Conservation (phyloP, 2,888 invertebrate species). For the Athrips mouffetella region DNA sequence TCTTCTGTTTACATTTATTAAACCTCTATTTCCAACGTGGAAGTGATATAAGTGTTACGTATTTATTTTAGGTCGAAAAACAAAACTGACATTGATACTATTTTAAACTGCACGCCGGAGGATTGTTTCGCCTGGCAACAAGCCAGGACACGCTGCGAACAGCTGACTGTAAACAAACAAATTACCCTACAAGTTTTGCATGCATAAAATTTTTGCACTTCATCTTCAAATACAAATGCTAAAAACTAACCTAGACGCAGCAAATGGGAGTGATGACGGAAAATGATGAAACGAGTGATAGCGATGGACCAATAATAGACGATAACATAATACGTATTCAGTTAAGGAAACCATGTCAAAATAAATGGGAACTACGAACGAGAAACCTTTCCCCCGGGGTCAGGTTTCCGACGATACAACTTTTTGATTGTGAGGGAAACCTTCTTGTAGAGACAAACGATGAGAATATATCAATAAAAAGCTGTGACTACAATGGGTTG, state of each 20-base stretch:
- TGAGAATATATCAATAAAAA: constrained; percentile 71
- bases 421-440: constrained; percentile 80
- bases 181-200: constrained; percentile 46
- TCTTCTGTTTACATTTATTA: constrained; percentile 30
- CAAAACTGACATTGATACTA: constrained; percentile 75
- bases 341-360: constrained; percentile 78
- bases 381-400: constrained; percentile 80
- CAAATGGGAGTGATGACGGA: constrained; percentile 50
- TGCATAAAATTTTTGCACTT: constrained; percentile 32
- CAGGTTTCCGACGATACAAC: constrained; percentile 79
- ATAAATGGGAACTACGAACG: constrained; percentile 82
- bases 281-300: constrained; percentile 56
- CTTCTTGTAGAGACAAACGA: constrained; percentile 80
- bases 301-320: constrained; percentile 68
- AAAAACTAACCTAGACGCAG: constrained; percentile 27
- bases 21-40: constrained; percentile 21
- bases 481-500: constrained; percentile 55
- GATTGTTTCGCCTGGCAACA: constrained; percentile 58
- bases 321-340: constrained; percentile 80
- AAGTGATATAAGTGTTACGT: constrained; percentile 28
- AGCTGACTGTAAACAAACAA: constrained; percentile 76
- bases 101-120: constrained; percentile 64
- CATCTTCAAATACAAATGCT: constrained; percentile 28
- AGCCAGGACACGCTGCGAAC: constrained; percentile 59
- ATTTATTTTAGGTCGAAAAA: constrained; percentile 56